Percentiles rank a stretch among this genome's conserved stretches.
These are phyloP conservation scores for Drosophila neocordata DNA, from an alignment of 1,140 invertebrate genomes.

Conservation along the genomic window DNA sequence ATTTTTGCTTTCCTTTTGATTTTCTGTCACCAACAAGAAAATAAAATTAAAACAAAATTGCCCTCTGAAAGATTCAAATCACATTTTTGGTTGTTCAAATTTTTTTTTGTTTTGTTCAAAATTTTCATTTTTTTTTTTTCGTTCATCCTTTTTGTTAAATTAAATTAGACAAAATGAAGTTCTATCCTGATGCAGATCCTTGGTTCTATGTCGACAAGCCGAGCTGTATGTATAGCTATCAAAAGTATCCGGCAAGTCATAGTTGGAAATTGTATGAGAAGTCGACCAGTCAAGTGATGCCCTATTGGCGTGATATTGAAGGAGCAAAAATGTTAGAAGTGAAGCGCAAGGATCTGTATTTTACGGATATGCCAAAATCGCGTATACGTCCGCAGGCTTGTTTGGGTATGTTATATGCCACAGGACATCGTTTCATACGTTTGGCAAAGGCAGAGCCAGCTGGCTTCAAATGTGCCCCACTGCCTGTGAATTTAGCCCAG, in stretches of 20 bases:
- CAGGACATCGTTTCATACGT: conserved; percentile 54
- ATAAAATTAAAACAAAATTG: neutral
- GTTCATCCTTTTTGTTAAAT: neutral
- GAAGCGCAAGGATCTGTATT: conserved; percentile 52
- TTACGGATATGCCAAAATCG: conserved; percentile 39
- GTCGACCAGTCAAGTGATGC: conserved; percentile 37
- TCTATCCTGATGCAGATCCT: conserved; percentile 48
- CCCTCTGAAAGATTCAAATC: neutral
- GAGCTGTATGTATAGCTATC: conserved; percentile 43
- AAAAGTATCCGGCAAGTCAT: conserved; percentile 38
- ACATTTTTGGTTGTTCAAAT: conserved; percentile 2
- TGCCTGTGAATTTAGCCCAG: conserved; percentile 58
- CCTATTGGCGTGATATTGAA: conserved; percentile 59
- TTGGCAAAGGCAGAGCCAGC: conserved; percentile 46
- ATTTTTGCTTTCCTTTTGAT: neutral
- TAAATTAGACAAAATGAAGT: conserved; percentile 38
- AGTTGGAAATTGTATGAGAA: conserved; percentile 51
- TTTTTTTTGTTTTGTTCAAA: neutral
- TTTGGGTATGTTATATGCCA: conserved; percentile 65
- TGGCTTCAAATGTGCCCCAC: conserved; percentile 62
- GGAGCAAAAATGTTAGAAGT: conserved; percentile 47
- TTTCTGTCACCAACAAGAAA: neutral
- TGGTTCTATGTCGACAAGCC: conserved; percentile 58
- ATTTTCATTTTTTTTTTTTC: conserved; percentile 9
- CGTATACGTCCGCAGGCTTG: conserved; percentile 65